Evolutionary conservation across 2,797 vertebrate species (phyloP), one percentile per base, ranked within the genome.

Genomic region (Strix occidentalis): DNA sequence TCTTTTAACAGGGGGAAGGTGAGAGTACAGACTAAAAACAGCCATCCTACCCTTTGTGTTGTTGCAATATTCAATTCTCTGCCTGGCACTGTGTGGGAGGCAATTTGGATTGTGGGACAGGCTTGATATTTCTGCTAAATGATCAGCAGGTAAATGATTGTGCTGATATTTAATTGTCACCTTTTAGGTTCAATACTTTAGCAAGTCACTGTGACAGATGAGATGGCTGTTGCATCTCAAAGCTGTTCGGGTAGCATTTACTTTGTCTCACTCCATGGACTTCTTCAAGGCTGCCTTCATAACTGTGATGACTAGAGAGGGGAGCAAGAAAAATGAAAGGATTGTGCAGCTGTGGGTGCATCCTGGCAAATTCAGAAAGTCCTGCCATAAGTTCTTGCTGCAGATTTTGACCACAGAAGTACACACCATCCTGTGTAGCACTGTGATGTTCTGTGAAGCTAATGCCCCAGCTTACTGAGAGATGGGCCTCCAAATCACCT

Each of bases 91-190:
- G 63, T 24, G 63, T 95, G 84, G 90, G 86, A 95, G 54, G 70
- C 74, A 89, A 78, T 93, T 94, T 92, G 84, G 84, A 48, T 72
- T 76, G 45, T 74, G 64, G 77, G 61, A 76, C 48, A 76, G 68
- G 56, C 61, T 82, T 93, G 93, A 54, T 95, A 84, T 94, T 95
- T 93, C 85, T 88, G 69, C 93, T 90, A 20, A 95, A 86, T 1
- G 29, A 88, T 95, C 82, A 92, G 61, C 54, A 89, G 63, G 53
- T 83, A 92, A 92, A 79, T 72, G 89, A 78, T 87, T 63, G 74
- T 76, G 58, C 66, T 93, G 90, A n/a, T 94, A 95, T 79, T 94
- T 97, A 88, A 81, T 95, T 94, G 90, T 90, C 86, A 77, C 84
- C 81, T 95, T 92, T 92, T 69, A 60, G 74, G 75, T 93, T 93